Evolutionary conservation across 2,113 vertebrate genomes (phyloP).

Genomic region (Corythornis cristatus): DNA sequence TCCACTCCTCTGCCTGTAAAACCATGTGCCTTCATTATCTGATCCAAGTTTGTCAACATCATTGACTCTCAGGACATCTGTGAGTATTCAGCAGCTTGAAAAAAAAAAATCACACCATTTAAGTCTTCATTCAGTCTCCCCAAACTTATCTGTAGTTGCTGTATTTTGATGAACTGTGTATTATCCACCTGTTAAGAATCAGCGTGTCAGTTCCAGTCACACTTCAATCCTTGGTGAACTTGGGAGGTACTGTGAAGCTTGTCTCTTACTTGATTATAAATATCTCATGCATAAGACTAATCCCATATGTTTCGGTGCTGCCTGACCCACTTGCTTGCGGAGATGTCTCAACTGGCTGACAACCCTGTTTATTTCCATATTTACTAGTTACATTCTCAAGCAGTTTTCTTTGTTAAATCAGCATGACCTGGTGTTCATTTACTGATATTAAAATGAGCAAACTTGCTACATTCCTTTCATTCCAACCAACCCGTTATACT

Average conservation of each 20-base stretch:
- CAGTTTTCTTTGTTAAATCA: not conserved
- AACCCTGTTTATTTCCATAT: not conserved
- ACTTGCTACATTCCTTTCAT: not conserved
- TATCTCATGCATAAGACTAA: slow-evolving; percentile 6
- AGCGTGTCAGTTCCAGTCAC: not conserved
- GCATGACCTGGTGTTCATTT: not conserved
- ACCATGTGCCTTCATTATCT: not conserved
- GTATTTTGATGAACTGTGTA: not conserved
- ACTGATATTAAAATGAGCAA: not conserved
- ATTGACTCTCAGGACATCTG: not conserved
- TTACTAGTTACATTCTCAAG: not conserved
- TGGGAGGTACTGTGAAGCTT: not conserved
- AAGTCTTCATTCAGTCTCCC: not conserved
- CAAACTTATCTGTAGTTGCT: not conserved
- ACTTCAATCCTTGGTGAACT: not conserved
- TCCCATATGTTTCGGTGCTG: slow-evolving; percentile 27
- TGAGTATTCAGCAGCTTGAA: not conserved
- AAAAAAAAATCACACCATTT: not conserved
- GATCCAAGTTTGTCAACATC: not conserved
- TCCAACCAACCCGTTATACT: not conserved
- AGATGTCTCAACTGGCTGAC: slow-evolving; percentile 22
- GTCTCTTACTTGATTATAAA: slow-evolving; percentile 19
- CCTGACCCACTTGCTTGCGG: slow-evolving; percentile 13
- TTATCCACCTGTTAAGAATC: not conserved
- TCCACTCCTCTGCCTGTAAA: not conserved